Evolutionary conservation across 2,888 invertebrate genomes (phyloP).

Genomic region (Coelinius sp.): DNA sequence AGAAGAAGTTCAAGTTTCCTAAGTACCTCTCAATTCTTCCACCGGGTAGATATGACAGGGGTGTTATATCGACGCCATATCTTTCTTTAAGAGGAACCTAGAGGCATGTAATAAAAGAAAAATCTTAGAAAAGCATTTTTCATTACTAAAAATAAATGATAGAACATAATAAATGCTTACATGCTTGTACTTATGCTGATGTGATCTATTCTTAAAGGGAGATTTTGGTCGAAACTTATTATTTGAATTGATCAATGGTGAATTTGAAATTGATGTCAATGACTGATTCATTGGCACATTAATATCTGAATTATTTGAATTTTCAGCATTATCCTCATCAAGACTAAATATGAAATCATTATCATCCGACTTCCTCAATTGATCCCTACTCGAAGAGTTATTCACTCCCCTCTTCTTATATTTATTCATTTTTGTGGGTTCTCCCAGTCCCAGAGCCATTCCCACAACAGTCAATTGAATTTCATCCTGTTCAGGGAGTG

Average conservation of each 20-base stretch:
- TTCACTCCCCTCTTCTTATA: conserved; percentile 69
- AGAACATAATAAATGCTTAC: conserved; percentile 46
- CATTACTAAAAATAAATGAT: not conserved
- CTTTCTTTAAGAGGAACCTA: conserved; percentile 72
- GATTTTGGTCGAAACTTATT: conserved; percentile 74
- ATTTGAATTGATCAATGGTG: conserved; percentile 60
- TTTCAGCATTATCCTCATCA: conserved; percentile 80
- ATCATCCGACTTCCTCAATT: conserved; percentile 72
- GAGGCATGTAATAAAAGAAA: conserved; percentile 30
- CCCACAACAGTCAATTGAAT: conserved; percentile 81
- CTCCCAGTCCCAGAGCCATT: conserved; percentile 83
- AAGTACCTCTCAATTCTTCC: conserved; percentile 85
- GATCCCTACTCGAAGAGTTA: conserved; percentile 63
- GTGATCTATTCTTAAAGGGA: conserved; percentile 70
- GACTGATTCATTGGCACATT: conserved; percentile 28
- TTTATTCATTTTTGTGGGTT: conserved; percentile 73
- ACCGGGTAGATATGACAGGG: conserved; percentile 84
- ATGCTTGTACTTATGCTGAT: conserved; percentile 64
- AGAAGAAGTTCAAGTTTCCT: conserved; percentile 93
- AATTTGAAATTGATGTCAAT: conserved; percentile 40
- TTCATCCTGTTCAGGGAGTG: conserved; percentile 88
- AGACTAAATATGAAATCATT: conserved; percentile 88
- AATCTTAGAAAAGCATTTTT: not conserved
- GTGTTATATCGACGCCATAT: conserved; percentile 85
- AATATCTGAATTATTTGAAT: conserved; percentile 41